Conservation (phyloP, 1,140 invertebrate genomes). For the Rhagoletis pomonella region DNA sequence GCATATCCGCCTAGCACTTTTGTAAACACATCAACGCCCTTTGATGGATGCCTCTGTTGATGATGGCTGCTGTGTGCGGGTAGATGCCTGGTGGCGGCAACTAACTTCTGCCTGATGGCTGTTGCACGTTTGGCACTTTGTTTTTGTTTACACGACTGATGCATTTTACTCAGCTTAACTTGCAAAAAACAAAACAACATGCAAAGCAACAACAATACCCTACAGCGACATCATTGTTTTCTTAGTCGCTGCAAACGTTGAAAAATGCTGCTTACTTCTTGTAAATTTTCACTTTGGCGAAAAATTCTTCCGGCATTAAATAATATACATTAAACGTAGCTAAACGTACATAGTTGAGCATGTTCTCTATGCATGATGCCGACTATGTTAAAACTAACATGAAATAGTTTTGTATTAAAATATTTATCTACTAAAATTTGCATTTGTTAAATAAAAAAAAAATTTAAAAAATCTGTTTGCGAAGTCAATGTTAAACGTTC, state of each 20-base stretch:
- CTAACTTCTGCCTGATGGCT: slow-evolving; percentile 29
- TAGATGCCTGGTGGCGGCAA: not conserved
- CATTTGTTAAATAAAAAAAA: too few relatives aligned
- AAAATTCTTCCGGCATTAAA: slow-evolving; percentile 22
- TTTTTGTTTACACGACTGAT: slow-evolving; percentile 52
- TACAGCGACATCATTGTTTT: slow-evolving; percentile 15
- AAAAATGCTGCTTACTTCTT: slow-evolving; percentile 25
- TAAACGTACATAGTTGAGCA: too few relatives aligned
- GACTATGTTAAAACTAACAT: too few relatives aligned
- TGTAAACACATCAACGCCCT: slow-evolving; percentile 51
- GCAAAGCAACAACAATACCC: not conserved
- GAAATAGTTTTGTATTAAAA: too few relatives aligned
- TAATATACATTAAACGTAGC: not conserved
- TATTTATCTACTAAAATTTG: too few relatives aligned
- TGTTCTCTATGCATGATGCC: too few relatives aligned
- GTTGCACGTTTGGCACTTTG: slow-evolving; percentile 38
- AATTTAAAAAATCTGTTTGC: too few relatives aligned
- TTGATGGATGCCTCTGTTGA: slow-evolving; percentile 35
- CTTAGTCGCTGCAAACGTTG: slow-evolving; percentile 16
- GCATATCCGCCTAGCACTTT: slow-evolving; percentile 9
- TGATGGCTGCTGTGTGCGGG: not conserved
- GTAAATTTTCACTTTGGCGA: slow-evolving; percentile 49
- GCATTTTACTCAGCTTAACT: slow-evolving; percentile 37
- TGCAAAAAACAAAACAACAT: not conserved
- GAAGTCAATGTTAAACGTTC: too few relatives aligned